Evolutionary conservation across 2,113 vertebrate species (phyloP).

Genomic region (Leptodactylus fuscus): DNA sequence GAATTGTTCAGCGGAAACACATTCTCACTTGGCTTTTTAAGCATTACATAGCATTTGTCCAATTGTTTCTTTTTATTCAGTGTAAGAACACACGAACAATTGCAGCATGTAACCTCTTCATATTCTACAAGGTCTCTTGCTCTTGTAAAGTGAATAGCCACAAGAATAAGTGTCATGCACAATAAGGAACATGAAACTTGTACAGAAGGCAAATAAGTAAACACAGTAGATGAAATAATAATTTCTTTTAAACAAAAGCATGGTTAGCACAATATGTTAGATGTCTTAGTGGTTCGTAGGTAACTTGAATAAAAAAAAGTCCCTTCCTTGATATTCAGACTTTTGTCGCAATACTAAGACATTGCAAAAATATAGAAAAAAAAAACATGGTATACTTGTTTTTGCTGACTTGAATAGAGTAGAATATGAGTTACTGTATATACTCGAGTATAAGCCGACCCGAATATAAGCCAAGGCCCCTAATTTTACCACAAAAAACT

Average conservation of each 20-base stretch:
- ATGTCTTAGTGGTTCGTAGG: too few relatives aligned
- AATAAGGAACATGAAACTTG: conserved; percentile 5
- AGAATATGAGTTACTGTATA: too few relatives aligned
- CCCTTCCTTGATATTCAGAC: too few relatives aligned
- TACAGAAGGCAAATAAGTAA: not conserved
- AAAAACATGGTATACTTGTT: too few relatives aligned
- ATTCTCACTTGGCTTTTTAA: conserved; percentile 36
- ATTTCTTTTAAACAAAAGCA: not conserved
- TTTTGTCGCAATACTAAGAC: too few relatives aligned
- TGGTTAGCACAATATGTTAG: not conserved
- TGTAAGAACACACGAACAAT: conserved; percentile 24
- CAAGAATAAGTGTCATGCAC: conserved; percentile 24
- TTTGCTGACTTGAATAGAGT: too few relatives aligned
- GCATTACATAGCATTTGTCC: conserved; percentile 35
- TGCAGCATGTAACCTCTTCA: not conserved
- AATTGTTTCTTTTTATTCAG: conserved; percentile 40
- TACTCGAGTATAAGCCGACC: too few relatives aligned
- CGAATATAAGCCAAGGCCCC: too few relatives aligned
- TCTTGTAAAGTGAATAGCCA: conserved; percentile 26
- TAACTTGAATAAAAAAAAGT: too few relatives aligned
- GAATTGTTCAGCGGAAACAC: conserved; percentile 9
- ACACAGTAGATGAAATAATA: not conserved
- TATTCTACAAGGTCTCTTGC: conserved; percentile 33
- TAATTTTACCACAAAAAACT: too few relatives aligned
- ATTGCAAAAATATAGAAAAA: too few relatives aligned